Conservation (phyloP, 2,113 vertebrate genomes). For the Glaucomys volans region DNA sequence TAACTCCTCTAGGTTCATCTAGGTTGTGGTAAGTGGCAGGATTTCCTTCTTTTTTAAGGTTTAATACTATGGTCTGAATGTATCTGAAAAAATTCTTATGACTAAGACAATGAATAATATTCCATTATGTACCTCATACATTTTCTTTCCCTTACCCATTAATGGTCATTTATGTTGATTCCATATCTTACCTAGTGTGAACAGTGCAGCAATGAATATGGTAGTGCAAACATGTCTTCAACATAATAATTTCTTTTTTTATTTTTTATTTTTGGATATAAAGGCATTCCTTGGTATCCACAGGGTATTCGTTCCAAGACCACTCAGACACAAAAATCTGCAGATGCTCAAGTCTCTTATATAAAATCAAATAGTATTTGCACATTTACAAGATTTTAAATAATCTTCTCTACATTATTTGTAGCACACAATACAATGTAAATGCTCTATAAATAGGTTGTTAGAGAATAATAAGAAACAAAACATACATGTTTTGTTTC, state of each 20-base stretch:
- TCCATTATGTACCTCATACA: background rate
- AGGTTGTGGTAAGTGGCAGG: background rate
- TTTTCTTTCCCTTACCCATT: background rate
- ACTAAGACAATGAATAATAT: background rate
- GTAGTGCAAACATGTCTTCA: background rate
- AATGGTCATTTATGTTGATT: background rate
- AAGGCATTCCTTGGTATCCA: background rate
- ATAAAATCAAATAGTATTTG: background rate
- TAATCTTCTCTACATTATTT: background rate
- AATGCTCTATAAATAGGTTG: background rate
- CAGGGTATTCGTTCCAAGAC: background rate
- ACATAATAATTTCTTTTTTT: no score
- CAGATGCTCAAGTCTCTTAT: background rate
- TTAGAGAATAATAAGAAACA: background rate
- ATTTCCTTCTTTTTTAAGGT: background rate
- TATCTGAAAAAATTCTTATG: background rate
- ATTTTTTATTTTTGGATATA: no score
- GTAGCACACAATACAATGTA: background rate
- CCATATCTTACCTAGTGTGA: background rate
- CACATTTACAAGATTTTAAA: background rate
- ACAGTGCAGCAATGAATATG: background rate
- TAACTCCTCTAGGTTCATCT: background rate
- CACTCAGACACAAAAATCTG: background rate
- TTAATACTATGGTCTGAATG: background rate
- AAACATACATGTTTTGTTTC: background rate